Conservation (phyloP, 2,113 vertebrate genomes). For the Limanda limanda region DNA sequence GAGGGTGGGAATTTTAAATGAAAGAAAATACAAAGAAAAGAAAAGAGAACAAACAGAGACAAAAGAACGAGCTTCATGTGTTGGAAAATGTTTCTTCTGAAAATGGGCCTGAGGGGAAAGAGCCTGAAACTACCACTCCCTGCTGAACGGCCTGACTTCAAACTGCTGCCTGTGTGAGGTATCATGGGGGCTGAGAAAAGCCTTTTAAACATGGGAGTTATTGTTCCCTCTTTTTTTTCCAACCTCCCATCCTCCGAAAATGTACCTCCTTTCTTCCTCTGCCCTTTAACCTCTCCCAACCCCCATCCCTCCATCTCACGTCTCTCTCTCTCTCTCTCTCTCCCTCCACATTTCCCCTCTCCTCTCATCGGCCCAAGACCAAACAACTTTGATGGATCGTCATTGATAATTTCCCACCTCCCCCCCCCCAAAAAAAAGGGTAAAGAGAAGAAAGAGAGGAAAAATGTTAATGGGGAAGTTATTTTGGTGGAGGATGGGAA, state of each 20-base stretch:
- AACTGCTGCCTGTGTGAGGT: slow-evolving; percentile 70
- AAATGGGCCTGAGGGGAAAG: slow-evolving; percentile 41
- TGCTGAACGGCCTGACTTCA: slow-evolving; percentile 56
- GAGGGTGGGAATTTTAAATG: not conserved
- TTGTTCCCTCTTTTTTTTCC: slow-evolving; percentile 72
- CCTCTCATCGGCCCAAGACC: slow-evolving; percentile 68
- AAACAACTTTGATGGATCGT: slow-evolving; percentile 84
- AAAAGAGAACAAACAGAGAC: not conserved
- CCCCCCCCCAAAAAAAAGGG: slow-evolving; percentile 5
- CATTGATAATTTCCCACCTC: slow-evolving; percentile 87
- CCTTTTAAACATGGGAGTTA: slow-evolving; percentile 79
- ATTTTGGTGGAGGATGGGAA: slow-evolving; percentile 73
- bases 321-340: slow-evolving; percentile 73
- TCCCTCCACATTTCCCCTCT: slow-evolving; percentile 70
- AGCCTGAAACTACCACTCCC: slow-evolving; percentile 38
- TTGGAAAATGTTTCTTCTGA: slow-evolving; percentile 49
- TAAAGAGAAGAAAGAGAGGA: not conserved
- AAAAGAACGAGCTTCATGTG: slow-evolving; percentile 13
- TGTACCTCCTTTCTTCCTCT: slow-evolving; percentile 85
- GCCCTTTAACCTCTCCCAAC: slow-evolving; percentile 83
- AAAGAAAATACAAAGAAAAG: not conserved
- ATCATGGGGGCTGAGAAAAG: slow-evolving; percentile 70
- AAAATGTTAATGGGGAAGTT: slow-evolving; percentile 84
- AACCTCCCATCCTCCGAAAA: slow-evolving; percentile 84
- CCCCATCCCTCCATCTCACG: slow-evolving; percentile 79